These are phyloP conservation scores for Asarcornis scutulata DNA, from an alignment of 2,113 vertebrate species.

Conservation along the genomic window DNA sequence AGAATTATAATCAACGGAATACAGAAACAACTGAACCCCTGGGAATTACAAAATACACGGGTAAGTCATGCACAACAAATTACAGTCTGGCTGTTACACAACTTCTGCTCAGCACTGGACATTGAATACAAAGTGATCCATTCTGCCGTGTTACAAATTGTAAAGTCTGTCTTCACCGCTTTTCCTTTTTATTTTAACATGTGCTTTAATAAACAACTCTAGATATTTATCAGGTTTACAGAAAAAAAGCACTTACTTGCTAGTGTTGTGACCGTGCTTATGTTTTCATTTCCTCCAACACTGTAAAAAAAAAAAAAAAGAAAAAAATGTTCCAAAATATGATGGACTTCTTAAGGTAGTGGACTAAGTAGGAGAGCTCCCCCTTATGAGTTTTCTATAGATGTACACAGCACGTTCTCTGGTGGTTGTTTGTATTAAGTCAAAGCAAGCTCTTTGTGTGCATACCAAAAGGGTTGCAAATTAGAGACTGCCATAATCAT, in stretches of 20 bases:
- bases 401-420: background rate
- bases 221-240: background rate
- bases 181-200: background rate
- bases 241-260: slow-evolving; percentile 72
- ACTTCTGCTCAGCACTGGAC: background rate
- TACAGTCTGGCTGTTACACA: background rate
- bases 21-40: background rate
- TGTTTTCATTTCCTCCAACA: slow-evolving; percentile 73
- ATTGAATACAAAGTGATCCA: background rate
- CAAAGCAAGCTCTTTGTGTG: background rate
- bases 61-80: background rate
- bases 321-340: background rate
- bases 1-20: background rate
- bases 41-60: background rate
- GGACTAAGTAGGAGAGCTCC: slow-evolving; percentile 33
- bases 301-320: slow-evolving; percentile 36
- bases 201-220: background rate
- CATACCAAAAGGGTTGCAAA: background rate
- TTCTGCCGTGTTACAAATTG: background rate
- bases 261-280: slow-evolving; percentile 73
- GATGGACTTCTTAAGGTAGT: background rate
- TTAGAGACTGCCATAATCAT: background rate
- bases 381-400: background rate
- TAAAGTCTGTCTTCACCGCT: background rate
- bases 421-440: background rate